Base-by-base conservation (phyloP, 2,888 invertebrate species). In the Parnassius mnemosyne region DNA sequence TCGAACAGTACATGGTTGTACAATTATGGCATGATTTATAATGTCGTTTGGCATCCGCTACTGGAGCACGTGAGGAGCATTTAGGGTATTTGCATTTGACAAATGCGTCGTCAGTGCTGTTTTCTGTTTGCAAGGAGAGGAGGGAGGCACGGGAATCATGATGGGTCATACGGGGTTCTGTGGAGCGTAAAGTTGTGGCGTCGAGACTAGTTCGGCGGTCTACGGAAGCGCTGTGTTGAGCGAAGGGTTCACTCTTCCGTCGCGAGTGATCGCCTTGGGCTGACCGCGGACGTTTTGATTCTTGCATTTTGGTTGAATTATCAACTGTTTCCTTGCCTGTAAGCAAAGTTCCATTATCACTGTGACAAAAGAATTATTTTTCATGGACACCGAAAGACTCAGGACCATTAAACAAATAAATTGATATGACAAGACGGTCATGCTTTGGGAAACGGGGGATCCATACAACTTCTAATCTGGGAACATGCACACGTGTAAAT, bases 21-120 rank as follows among this genome's bases (percentile, higher is more conserved):
- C 99, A 99, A 84, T 98, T 98, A 91, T 98, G 98, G 86, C 97
- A 98, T 73, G 96, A 96, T 84, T 98, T 98, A 92, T 95, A 98
- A 74, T 94, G 93, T 72, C 94, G 93, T 71, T 96, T 95, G 65
- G 98, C 98, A 72, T 97, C 95, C 64, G 93, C 92, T 62, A 95
- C 84, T 3, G 93, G 94, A 55, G 96, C 93, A 63, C 94, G 93
- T 63, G 95, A 94, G 71, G 93, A 92, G 88, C 97, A 97, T 81
- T 96, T 95, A 70, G 95, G 95, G 87, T 96, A 96, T 69, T 96
- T 94, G 84, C 97, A 97, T 71, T 93, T 93, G 71, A 96, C 93
- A 76, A 93, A 80, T 53, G 92, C 88, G 54, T 93, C 93, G 63
- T 92, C 92, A 2, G 81, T 77, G 74, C 90, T 88, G 69, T 88